A percentile compares a stretch with the other conserved stretches of the same genome.
These are phyloP conservation scores for Gasterosteus nipponicus DNA, from an alignment of 2,113 vertebrate genomes.

Conservation along the genomic window DNA sequence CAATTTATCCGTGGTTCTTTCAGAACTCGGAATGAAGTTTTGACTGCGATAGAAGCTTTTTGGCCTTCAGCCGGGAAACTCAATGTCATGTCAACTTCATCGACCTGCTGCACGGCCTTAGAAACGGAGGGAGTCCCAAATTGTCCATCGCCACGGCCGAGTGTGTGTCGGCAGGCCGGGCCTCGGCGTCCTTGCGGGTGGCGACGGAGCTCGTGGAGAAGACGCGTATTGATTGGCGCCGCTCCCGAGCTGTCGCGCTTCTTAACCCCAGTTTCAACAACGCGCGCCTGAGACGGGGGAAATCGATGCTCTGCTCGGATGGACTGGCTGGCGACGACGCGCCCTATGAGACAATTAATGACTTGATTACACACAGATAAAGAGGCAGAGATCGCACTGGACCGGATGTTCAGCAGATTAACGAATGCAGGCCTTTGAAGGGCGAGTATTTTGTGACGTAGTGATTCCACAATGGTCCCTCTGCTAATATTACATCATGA, in stretches of 20 bases:
- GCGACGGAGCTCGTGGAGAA: conserved; percentile 24
- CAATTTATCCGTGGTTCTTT: background rate
- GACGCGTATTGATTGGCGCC: conserved; percentile 38
- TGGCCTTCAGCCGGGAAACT: background rate
- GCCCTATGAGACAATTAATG: conserved; percentile 26
- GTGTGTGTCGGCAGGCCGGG: background rate
- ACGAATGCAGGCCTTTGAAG: too few species aligned
- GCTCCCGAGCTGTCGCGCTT: conserved; percentile 44
- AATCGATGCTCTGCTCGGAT: conserved; percentile 53
- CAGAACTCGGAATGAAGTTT: background rate
- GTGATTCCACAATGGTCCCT: background rate
- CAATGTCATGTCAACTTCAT: background rate
- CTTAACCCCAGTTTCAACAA: conserved; percentile 64
- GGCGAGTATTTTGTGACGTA: background rate
- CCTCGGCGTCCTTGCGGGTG: conserved; percentile 25
- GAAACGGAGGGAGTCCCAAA: background rate
- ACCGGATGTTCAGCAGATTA: background rate
- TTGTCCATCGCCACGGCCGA: background rate
- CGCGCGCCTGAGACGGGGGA: conserved; percentile 18
- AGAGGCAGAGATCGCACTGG: background rate
- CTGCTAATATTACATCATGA: background rate
- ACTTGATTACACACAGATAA: conserved; percentile 23
- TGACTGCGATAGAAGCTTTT: too few species aligned
- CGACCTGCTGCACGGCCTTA: background rate
- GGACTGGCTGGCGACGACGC: conserved; percentile 6